Conservation (phyloP, 2,888 invertebrate species). For the Chaetogeoica ovagalla region DNA sequence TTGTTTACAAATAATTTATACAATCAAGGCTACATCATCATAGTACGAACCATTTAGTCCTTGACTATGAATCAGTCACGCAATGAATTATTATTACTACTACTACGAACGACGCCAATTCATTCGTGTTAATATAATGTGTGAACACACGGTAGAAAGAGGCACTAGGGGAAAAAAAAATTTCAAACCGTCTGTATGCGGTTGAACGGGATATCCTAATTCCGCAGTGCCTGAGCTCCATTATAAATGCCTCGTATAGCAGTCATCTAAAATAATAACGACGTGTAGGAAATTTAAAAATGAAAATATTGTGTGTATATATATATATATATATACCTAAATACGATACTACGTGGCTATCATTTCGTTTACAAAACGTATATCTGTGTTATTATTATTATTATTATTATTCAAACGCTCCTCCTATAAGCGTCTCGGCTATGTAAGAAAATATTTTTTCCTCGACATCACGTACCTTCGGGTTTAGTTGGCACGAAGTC, state of each 20-base stretch:
- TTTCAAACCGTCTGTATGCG: constrained; percentile 6
- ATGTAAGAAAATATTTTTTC: too few relatives aligned
- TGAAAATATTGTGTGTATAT: too few relatives aligned
- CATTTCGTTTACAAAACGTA: too few relatives aligned
- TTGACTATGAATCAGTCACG: constrained; percentile 49
- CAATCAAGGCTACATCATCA: constrained; percentile 34
- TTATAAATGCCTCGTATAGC: too few relatives aligned
- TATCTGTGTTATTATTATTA: too few relatives aligned
- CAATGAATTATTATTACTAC: too few relatives aligned
- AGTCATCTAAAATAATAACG: too few relatives aligned
- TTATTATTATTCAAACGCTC: too few relatives aligned
- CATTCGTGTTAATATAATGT: neutral
- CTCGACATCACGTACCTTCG: constrained; percentile 64
- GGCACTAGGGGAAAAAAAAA: neutral
- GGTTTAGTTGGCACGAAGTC: constrained; percentile 77
- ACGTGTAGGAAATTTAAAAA: too few relatives aligned
- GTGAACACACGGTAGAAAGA: neutral
- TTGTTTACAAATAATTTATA: constrained; percentile 19
- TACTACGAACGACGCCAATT: constrained; percentile 34
- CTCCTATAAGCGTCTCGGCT: too few relatives aligned
- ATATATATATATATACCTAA: too few relatives aligned
- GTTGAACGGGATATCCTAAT: constrained; percentile 47
- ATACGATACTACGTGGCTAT: too few relatives aligned
- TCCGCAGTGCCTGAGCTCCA: neutral
- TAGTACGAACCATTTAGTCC: constrained; percentile 41